These are phyloP conservation scores for Anarsia innoxiella DNA, from an alignment of 2,888 invertebrate genomes.

Conservation along the genomic window DNA sequence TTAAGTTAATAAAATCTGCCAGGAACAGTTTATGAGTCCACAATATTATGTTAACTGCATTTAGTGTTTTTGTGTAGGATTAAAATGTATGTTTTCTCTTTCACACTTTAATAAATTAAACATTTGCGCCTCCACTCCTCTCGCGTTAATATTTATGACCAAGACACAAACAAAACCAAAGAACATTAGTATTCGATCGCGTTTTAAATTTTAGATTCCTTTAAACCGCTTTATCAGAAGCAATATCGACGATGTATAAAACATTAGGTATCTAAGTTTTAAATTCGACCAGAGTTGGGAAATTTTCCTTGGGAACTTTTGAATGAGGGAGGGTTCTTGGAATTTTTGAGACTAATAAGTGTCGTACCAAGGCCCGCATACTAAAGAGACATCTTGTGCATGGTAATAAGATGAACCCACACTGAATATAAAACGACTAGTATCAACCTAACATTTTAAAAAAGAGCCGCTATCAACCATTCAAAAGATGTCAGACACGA, in stretches of 20 bases:
- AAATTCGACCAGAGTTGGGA: slow-evolving; percentile 51
- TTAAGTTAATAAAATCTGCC: no score
- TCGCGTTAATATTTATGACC: slow-evolving; percentile 62
- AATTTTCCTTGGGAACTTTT: slow-evolving; percentile 54
- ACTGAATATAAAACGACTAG: slow-evolving; percentile 57
- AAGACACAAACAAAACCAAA: slow-evolving; percentile 59
- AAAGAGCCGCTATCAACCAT: slow-evolving; percentile 37
- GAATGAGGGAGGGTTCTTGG: slow-evolving; percentile 49
- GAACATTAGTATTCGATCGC: slow-evolving; percentile 65
- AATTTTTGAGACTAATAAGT: slow-evolving; percentile 74
- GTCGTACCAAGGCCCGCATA: slow-evolving; percentile 61
- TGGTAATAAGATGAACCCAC: slow-evolving; percentile 56
- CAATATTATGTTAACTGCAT: not conserved
- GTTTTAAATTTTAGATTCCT: slow-evolving; percentile 71
- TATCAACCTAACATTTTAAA: slow-evolving; percentile 49
- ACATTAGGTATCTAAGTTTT: slow-evolving; percentile 66
- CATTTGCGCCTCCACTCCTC: slow-evolving; percentile 47
- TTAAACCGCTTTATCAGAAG: slow-evolving; percentile 71
- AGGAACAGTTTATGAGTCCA: not conserved
- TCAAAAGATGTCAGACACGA: slow-evolving; percentile 6
- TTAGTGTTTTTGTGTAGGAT: slow-evolving; percentile 6
- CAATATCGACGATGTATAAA: slow-evolving; percentile 71
- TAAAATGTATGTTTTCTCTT: slow-evolving; percentile 11
- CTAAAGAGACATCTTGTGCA: slow-evolving; percentile 62
- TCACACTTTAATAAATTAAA: slow-evolving; percentile 20